phyloP scores from a whole-genome alignment of 2,113 vertebrate genomes.

The Ictidomys tridecemlineatus region DNA sequence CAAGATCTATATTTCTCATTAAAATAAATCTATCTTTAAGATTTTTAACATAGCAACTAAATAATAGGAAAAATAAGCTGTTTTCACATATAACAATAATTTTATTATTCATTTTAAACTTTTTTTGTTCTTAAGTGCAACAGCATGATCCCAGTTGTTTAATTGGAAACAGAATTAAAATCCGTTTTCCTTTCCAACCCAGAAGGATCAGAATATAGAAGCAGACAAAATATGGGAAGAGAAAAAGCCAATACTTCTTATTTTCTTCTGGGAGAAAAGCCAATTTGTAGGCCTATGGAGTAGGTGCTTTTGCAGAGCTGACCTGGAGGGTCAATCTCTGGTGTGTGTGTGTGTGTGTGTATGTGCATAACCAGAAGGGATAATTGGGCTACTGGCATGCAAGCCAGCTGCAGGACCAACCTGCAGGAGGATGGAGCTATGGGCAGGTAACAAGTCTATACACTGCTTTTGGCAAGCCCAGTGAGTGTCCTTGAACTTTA shows the following conservation, averaged over 20 bases:
- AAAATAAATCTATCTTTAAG: slow-evolving; percentile 61
- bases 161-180: slow-evolving; percentile 27
- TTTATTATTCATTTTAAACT: neutral
- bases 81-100: neutral
- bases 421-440: too few relatives aligned
- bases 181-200: neutral
- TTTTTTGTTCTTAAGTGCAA: neutral
- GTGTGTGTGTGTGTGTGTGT: too few relatives aligned
- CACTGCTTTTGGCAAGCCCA: neutral
- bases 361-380: neutral
- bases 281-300: neutral
- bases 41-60: neutral
- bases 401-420: too few relatives aligned
- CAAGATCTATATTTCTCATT: slow-evolving; percentile 67
- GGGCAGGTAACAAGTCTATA: neutral
- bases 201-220: neutral
- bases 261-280: neutral
- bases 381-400: accelerated
- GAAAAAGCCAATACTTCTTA: neutral
- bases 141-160: neutral
- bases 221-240: neutral
- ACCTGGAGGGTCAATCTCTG: neutral
- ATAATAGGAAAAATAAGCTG: neutral
- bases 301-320: neutral
- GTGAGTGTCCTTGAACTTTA: neutral